These are phyloP conservation scores for Mythimna pallens DNA, from an alignment of 2,888 invertebrate species.

Conservation along the genomic window DNA sequence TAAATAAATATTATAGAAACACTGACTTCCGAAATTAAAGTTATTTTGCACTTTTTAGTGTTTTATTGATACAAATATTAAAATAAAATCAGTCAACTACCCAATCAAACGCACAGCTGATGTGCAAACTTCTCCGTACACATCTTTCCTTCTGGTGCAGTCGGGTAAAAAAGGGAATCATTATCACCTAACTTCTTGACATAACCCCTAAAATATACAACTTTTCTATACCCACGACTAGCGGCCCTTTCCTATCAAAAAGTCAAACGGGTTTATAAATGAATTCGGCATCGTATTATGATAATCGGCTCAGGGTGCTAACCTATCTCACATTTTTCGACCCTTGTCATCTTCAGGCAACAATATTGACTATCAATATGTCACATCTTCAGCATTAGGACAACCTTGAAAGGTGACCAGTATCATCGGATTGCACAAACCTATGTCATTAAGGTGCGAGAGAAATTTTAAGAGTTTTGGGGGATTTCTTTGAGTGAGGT, in stretches of 20 bases:
- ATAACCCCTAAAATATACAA: background rate
- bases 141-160: no score
- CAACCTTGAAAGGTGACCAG: constrained; percentile 26
- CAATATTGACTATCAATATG: constrained; percentile 48
- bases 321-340: constrained; percentile 32
- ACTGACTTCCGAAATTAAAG: no score
- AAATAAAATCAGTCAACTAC: no score
- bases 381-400: constrained; percentile 37
- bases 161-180: background rate
- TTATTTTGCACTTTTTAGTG: no score
- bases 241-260: background rate
- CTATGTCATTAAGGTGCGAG: background rate
- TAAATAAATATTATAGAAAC: no score
- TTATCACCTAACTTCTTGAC: background rate
- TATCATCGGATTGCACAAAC: constrained; percentile 27
- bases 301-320: constrained; percentile 19
- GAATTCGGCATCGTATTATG: constrained; percentile 32
- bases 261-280: constrained; percentile 17
- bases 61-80: no score
- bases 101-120: no score
- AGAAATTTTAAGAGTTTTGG: background rate
- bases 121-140: no score
- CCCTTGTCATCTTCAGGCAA: constrained; percentile 55
- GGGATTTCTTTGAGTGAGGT: no score
- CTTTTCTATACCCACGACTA: background rate